These are phyloP conservation scores for Okapia johnstoni DNA, from an alignment of 2,113 vertebrate genomes.

Conservation along the genomic window DNA sequence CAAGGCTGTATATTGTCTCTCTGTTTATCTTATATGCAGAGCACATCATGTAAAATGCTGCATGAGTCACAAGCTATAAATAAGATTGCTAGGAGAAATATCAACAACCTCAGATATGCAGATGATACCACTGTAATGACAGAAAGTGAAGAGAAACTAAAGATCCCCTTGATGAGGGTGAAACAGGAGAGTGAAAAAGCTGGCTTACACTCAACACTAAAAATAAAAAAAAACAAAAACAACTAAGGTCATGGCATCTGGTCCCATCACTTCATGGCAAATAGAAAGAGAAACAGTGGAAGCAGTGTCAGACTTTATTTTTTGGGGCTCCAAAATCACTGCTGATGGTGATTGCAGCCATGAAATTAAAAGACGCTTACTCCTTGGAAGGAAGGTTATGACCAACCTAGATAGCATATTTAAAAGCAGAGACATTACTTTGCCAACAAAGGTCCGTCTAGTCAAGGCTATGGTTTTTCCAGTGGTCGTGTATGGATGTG, in stretches of 20 bases:
- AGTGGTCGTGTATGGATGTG: not conserved
- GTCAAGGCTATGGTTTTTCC: not conserved
- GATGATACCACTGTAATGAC: not conserved
- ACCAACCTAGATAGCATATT: not conserved
- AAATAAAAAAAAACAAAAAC: not conserved
- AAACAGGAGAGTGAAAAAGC: not conserved
- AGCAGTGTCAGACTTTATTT: not conserved
- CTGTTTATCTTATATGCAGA: not conserved
- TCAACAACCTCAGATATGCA: not conserved
- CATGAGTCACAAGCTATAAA: not conserved
- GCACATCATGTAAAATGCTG: not conserved
- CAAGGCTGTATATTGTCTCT: not conserved
- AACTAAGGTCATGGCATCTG: not conserved
- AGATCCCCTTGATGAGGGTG: not conserved
- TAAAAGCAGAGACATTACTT: not conserved
- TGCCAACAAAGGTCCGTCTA: not conserved
- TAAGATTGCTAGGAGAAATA: not conserved
- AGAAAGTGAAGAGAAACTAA: not conserved
- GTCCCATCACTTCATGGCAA: not conserved
- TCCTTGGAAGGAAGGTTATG: not conserved
- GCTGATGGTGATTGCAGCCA: accelerated
- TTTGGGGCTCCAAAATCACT: not conserved
- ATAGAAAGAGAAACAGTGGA: not conserved
- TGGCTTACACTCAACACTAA: not conserved
- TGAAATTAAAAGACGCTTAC: not conserved